A percentile compares a stretch with the other conserved stretches of the same genome.
Conservation (phyloP, 2,888 invertebrate genomes). For the Muschampia plurimacula region DNA sequence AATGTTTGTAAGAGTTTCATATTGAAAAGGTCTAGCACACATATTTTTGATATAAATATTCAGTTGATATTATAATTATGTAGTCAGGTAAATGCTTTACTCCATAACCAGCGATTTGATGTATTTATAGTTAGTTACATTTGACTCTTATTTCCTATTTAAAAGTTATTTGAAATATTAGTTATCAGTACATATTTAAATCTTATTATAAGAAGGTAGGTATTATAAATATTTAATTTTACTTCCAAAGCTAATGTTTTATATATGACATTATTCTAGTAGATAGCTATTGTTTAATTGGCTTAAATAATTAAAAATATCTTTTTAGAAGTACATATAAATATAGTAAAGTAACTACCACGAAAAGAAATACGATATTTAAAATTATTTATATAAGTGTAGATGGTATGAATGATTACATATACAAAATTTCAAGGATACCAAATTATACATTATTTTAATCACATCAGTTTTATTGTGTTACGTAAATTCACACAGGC, state of each 20-base stretch:
- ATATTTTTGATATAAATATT: slow-evolving; percentile 51
- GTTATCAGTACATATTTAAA: slow-evolving; percentile 16
- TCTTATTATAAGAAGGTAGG: background rate
- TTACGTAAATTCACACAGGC: too few species aligned
- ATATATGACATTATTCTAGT: background rate
- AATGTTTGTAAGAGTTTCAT: background rate
- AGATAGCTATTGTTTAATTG: background rate
- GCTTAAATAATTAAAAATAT: too few species aligned
- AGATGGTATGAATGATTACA: too few species aligned
- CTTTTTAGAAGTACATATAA: too few species aligned
- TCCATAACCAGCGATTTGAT: slow-evolving; percentile 48
- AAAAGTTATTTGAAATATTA: slow-evolving; percentile 15
- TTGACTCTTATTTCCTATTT: slow-evolving; percentile 30
- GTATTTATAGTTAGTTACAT: slow-evolving; percentile 21
- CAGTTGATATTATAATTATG: slow-evolving; percentile 25
- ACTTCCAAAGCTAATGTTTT: background rate
- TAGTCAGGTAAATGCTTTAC: slow-evolving; percentile 35
- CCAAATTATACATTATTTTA: too few species aligned
- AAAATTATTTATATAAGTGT: too few species aligned
- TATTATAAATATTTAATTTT: background rate
- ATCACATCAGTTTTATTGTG: too few species aligned
- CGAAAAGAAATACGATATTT: too few species aligned
- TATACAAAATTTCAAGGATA: too few species aligned
- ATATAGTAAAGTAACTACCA: too few species aligned
- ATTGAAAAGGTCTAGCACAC: slow-evolving; percentile 59